These are phyloP conservation scores for Columba livia DNA, from an alignment of 2,113 vertebrate species.

Conservation along the genomic window DNA sequence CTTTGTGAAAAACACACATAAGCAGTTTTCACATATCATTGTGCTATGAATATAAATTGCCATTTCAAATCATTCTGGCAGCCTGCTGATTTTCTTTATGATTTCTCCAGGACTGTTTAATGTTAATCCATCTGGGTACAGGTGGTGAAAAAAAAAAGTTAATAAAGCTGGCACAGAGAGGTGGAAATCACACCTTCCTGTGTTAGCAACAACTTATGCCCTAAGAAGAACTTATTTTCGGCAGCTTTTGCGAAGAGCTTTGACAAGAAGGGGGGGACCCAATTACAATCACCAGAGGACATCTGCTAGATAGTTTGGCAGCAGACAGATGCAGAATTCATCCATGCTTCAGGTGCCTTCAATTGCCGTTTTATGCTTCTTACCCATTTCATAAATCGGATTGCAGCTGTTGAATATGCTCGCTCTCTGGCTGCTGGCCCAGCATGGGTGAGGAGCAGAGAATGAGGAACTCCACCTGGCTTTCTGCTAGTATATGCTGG, in stretches of 20 bases:
- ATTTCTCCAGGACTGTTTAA: not conserved
- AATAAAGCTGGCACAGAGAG: not conserved
- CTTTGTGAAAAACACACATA: not conserved
- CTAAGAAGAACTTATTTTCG: not conserved
- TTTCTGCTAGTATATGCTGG: not conserved
- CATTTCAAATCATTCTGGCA: not conserved
- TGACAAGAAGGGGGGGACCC: not conserved
- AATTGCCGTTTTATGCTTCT: not conserved
- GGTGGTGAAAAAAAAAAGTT: not conserved
- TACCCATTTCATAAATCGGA: not conserved
- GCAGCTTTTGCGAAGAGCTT: not conserved
- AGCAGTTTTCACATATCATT: not conserved
- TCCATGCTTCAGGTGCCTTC: not conserved
- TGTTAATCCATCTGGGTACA: not conserved
- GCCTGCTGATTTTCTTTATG: not conserved
- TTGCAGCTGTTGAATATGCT: not conserved
- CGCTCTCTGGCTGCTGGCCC: not conserved
- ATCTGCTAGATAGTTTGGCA: not conserved
- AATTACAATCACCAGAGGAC: not conserved
- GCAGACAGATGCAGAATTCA: not conserved
- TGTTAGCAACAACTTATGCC: not conserved
- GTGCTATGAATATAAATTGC: slow-evolving; percentile 4
- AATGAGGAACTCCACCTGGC: not conserved
- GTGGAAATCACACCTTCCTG: not conserved
- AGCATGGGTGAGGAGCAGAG: not conserved